Evolutionary conservation across 30 jellyfish, hydroid and myxozoan genomes (phyloP).

Genomic region (Catostylus mosaicus): DNA sequence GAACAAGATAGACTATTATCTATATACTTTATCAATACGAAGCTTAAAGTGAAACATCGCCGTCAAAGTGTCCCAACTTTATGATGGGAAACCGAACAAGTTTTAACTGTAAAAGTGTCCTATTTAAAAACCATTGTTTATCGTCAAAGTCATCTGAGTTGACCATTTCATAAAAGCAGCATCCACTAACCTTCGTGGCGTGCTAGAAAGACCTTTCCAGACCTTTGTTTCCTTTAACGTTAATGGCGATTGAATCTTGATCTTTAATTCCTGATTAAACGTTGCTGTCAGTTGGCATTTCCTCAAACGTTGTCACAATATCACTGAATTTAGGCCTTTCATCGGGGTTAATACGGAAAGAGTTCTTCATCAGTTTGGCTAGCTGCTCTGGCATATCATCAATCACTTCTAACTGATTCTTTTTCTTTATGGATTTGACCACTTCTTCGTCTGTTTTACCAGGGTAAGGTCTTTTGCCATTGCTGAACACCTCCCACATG

Average conservation of each 20-base stretch:
- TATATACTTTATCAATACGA: neutral
- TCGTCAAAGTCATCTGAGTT: neutral
- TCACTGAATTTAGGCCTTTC: conserved; percentile 89
- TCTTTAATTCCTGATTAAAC: conserved; percentile 28
- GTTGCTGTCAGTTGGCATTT: conserved; percentile 72
- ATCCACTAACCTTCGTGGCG: neutral
- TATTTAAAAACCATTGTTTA: neutral
- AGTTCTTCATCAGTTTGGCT: conserved; percentile 52
- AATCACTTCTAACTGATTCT: conserved; percentile 53
- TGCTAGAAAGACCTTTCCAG: neutral
- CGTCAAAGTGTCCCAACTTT: neutral
- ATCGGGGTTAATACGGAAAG: conserved; percentile 74
- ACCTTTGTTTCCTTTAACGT: neutral
- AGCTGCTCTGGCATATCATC: conserved; percentile 63
- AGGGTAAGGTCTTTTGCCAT: conserved; percentile 78
- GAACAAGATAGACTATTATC: neutral
- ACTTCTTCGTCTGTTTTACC: conserved; percentile 75
- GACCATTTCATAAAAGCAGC: neutral
- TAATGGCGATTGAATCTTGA: neutral
- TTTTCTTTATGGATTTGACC: conserved; percentile 53
- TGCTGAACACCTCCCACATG: conserved; percentile 85
- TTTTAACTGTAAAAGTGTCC: neutral
- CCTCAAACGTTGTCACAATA: conserved; percentile 59
- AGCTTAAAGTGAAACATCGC: neutral
- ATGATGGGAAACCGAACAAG: neutral